These are phyloP conservation scores for Paraplagusia blochii DNA, from an alignment of 2,113 vertebrate species.

Conservation along the genomic window DNA sequence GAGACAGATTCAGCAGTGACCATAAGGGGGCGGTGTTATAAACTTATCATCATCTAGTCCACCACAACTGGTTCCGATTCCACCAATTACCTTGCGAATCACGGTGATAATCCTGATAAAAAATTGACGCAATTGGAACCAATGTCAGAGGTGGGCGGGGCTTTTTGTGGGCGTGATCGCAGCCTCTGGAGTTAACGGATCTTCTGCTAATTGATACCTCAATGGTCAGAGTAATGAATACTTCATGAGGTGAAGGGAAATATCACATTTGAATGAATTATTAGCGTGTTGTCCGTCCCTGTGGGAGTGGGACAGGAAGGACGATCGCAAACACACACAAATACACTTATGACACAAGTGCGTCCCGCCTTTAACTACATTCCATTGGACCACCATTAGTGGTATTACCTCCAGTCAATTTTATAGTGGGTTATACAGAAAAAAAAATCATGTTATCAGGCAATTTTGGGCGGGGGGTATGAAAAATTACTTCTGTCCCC, in stretches of 20 bases:
- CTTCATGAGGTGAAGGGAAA: constrained; percentile 63
- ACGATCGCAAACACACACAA: constrained; percentile 1
- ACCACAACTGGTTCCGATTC: neutral
- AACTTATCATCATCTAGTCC: no score
- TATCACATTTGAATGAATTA: constrained; percentile 71
- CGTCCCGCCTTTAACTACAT: no score
- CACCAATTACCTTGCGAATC: neutral
- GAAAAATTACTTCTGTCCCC: no score
- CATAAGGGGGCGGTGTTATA: no score
- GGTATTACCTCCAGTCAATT: no score
- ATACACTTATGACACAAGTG: no score
- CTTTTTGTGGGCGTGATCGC: no score
- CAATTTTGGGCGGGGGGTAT: no score
- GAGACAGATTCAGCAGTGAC: no score
- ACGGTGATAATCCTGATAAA: constrained; percentile 17
- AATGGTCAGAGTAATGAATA: constrained; percentile 54
- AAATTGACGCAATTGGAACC: constrained; percentile 11
- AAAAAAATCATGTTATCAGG: no score
- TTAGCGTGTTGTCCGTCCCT: constrained; percentile 34
- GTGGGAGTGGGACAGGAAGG: constrained; percentile 10
- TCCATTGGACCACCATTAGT: no score
- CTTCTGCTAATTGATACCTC: constrained; percentile 51
- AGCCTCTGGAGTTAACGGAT: constrained; percentile 7
- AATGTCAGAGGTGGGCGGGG: constrained; percentile 24
- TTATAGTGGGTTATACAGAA: no score